A percentile compares a stretch with the other conserved stretches of the same genome.
phyloP scores from a whole-genome alignment of 2,888 invertebrate species.

The Argyra leucocephala region DNA sequence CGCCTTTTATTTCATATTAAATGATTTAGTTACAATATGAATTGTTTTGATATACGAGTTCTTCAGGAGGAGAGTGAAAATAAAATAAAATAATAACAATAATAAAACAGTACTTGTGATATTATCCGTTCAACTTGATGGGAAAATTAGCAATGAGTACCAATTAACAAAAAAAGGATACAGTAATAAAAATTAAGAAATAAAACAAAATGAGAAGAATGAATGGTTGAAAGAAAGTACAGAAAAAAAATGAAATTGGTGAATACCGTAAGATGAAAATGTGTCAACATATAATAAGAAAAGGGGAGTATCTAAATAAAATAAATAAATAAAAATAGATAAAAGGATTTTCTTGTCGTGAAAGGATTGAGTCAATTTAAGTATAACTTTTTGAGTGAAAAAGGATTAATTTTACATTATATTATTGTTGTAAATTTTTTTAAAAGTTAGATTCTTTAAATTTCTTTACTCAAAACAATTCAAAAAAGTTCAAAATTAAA shows the following conservation, averaged over 20 bases:
- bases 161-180: constrained; percentile 25
- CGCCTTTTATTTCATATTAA: no score
- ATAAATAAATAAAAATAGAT: no score
- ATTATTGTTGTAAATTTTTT: no score
- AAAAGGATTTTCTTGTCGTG: constrained; percentile 29
- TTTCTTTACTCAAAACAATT: no score
- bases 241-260: constrained; percentile 13
- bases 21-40: background rate
- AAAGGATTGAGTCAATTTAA: background rate
- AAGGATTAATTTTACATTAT: no score
- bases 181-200: constrained; percentile 18
- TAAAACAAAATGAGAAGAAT: constrained; percentile 23
- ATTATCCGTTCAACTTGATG: constrained; percentile 17
- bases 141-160: constrained; percentile 27
- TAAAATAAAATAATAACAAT: constrained; percentile 11
- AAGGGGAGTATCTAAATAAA: no score
- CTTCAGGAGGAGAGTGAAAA: no score
- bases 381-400: no score
- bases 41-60: no score
- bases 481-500: no score
- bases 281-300: constrained; percentile 14
- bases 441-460: no score
- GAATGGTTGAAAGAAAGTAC: background rate
- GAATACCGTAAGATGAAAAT: background rate
- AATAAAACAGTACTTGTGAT: background rate